Percentiles rank a stretch among this genome's conserved stretches.
phyloP scores from a whole-genome alignment of 2,888 invertebrate genomes.

The Drosophila monieri region DNA sequence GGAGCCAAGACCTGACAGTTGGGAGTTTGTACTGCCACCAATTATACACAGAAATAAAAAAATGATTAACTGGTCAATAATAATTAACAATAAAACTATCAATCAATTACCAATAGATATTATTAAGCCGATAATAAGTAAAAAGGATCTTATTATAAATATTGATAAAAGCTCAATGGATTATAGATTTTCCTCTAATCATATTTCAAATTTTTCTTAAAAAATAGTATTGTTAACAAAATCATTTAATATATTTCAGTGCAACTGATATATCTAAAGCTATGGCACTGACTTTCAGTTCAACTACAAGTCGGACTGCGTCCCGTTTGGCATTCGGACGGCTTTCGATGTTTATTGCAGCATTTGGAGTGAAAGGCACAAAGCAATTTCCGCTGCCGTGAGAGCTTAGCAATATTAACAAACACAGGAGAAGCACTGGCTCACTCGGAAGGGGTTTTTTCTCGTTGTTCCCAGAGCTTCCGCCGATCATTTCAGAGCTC shows the following conservation, averaged over 20 bases:
- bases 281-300: conserved; percentile 6
- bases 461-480: conserved; percentile 9
- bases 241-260: not conserved
- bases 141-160: not conserved
- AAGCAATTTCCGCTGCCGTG: conserved; percentile 76
- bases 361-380: conserved; percentile 78
- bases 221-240: not conserved
- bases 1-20: conserved; percentile 23
- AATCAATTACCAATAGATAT: not conserved
- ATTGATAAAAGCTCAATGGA: not conserved
- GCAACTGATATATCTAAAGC: conserved; percentile 3
- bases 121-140: not conserved
- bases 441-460: not conserved
- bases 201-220: not conserved
- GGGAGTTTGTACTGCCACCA: conserved; percentile 9
- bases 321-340: conserved; percentile 72
- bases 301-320: conserved; percentile 17
- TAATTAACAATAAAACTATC: no score
- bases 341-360: conserved; percentile 78
- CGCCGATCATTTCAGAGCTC: conserved; percentile 11
- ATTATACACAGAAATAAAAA: not conserved
- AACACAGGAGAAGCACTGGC: conserved; percentile 10
- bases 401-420: conserved; percentile 75
- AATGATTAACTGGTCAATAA: not conserved
- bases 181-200: not conserved